Percentiles rank a stretch among this genome's conserved stretches.
Conservation (phyloP, 2,113 vertebrate species). For the Vidua macroura region DNA sequence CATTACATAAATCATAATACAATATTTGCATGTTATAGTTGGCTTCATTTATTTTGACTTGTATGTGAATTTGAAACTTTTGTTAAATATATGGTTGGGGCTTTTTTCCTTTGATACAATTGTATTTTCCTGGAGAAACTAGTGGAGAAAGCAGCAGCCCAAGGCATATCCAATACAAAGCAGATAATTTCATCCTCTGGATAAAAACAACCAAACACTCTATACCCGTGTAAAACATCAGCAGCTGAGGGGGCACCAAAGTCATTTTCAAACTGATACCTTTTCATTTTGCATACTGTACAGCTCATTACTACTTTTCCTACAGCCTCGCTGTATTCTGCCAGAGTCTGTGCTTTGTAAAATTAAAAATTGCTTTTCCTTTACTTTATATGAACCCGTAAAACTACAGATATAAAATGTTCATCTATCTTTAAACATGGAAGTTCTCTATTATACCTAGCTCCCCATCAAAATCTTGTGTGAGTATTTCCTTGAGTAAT, state of each 20-base stretch:
- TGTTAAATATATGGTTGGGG: background rate
- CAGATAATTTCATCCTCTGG: background rate
- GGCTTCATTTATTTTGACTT: slow-evolving; percentile 35
- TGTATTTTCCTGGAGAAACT: background rate
- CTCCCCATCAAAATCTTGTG: background rate
- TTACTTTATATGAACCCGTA: background rate
- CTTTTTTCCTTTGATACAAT: background rate
- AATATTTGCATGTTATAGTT: slow-evolving; percentile 43
- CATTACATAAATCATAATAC: slow-evolving; percentile 34
- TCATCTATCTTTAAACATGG: background rate
- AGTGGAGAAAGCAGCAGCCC: background rate
- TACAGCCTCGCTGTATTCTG: background rate
- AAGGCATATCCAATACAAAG: background rate
- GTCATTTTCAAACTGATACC: background rate
- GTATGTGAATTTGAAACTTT: background rate
- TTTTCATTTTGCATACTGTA: background rate
- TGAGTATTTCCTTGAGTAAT: background rate
- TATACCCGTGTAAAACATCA: background rate
- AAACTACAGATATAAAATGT: background rate
- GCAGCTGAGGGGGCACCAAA: background rate
- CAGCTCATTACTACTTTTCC: background rate
- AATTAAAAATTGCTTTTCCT: background rate
- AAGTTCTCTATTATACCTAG: background rate
- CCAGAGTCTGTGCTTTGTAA: background rate
- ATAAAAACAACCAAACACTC: background rate